Base-by-base conservation (phyloP, 2,888 invertebrate genomes). In the Tetanocera ferruginea region DNA sequence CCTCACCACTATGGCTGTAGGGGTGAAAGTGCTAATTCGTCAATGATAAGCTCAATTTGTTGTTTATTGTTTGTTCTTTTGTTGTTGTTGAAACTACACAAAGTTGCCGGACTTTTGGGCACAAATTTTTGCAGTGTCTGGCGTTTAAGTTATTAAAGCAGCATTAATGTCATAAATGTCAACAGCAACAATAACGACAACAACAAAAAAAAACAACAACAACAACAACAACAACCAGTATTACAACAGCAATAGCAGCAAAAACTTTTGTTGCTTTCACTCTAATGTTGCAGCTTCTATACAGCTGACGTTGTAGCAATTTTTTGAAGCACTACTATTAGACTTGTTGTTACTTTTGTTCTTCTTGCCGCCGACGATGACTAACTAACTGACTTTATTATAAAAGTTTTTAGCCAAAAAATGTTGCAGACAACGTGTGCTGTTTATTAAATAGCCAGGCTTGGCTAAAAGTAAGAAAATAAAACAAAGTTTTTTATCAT, bases 41-140 rank as follows among this genome's bases (percentile, higher is more conserved):
- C 86, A 85, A 86, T 86, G 86, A 86, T 86, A 86, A 85, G 86
- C 84, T 86, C 86, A 85, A 85, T 86, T 86, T 86, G 85, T 82
- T 75, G 52, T 34, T n/a, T 43, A n/a, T 67, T 67, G 67, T 67
- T 43, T 67, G 67, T 43, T 67, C 0, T 67, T 57, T 55, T 8
- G 34, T 28, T 31, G 31, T 25, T 64, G 62, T 64, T 49, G 67
- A 8, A 5, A 3, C 25, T 51, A 1, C 49, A n/a, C n/a, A n/a
- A 1, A 1, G 43, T 43, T 43, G 43, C 43, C 14, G 43, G 43
- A 43, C 43, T 43, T n/a, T 43, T 43, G 43, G 43, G 43, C 43
- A 43, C 11, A 43, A 11, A 43, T 43, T 43, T 43, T 43, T 43
- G 43, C 43, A 43, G 11, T 43, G 43, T 43, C 11, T 43, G 43